Conservation (phyloP, 2,888 invertebrate species). For the Ornithoptera alexandrae region DNA sequence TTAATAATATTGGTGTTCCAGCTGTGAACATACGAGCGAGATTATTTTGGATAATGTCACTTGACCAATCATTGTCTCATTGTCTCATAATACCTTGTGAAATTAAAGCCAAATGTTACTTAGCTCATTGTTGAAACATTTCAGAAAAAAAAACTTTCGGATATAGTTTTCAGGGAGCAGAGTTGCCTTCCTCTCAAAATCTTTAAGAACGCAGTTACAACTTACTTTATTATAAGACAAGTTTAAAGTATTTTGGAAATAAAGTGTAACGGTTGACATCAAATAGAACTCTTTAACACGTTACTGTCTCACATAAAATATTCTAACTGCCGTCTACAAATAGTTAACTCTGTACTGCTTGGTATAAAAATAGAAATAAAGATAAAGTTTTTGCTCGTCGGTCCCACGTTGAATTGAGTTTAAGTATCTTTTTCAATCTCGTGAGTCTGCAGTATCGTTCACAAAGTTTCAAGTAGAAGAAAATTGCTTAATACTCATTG, state of each 20-base stretch:
- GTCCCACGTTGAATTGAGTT: constrained; percentile 21
- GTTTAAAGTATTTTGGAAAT: not conserved
- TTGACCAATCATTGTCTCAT: too few relatives aligned
- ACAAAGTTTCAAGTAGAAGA: constrained; percentile 22
- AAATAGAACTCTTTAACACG: not conserved
- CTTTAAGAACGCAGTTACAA: too few relatives aligned
- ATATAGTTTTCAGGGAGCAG: too few relatives aligned
- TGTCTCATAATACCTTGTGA: too few relatives aligned
- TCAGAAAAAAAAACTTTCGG: too few relatives aligned
- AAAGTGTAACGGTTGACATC: not conserved
- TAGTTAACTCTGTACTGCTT: constrained; percentile 1
- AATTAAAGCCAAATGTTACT: too few relatives aligned
- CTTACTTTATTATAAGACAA: too few relatives aligned
- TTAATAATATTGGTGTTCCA: not conserved
- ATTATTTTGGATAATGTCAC: too few relatives aligned
- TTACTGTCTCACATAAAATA: not conserved
- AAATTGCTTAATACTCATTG: constrained; percentile 22
- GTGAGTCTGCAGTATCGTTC: constrained; percentile 23
- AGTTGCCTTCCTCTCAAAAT: too few relatives aligned
- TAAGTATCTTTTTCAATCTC: constrained; percentile 29
- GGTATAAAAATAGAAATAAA: constrained; percentile 5
- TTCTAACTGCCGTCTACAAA: not conserved
- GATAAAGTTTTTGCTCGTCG: constrained; percentile 15
- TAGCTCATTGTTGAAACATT: too few relatives aligned
- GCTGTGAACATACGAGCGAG: not conserved